phyloP scores from a whole-genome alignment of 2,113 vertebrate genomes.

The Zapornia atra region DNA sequence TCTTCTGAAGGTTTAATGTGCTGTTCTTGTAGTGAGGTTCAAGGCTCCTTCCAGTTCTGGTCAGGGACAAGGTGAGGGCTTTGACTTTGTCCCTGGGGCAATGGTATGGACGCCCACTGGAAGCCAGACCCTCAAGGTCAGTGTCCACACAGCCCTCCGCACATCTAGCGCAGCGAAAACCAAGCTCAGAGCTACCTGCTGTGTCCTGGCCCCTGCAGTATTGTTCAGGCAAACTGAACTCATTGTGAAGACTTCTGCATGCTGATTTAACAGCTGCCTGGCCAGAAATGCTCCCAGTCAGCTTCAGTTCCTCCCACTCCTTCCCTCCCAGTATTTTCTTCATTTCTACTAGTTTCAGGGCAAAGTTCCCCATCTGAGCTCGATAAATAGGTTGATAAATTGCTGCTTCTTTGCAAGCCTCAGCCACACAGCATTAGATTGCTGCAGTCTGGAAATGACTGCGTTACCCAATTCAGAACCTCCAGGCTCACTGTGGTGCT shows the following conservation, averaged over 20 bases:
- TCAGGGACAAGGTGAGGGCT: neutral
- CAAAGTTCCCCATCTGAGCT: neutral
- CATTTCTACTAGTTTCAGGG: neutral
- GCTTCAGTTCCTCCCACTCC: neutral
- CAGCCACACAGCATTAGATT: neutral
- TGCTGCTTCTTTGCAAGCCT: neutral
- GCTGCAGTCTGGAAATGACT: neutral
- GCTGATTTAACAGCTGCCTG: neutral
- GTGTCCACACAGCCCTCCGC: neutral
- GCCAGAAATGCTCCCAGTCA: neutral
- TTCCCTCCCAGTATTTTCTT: neutral
- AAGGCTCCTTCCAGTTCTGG: neutral
- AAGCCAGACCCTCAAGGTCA: neutral
- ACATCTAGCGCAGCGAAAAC: neutral
- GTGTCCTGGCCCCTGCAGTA: neutral
- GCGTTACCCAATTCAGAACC: neutral
- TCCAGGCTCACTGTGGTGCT: rapidly evolving
- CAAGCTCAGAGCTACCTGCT: neutral
- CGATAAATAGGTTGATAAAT: neutral
- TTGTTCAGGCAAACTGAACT: neutral
- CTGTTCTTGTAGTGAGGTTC: neutral
- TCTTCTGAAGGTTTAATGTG: neutral
- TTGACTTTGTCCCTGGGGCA: neutral
- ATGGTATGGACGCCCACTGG: neutral
- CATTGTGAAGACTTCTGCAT: neutral